Percentiles rank a stretch among this genome's conserved stretches.
Evolutionary conservation across 1,140 invertebrate species (phyloP).

Genomic region (Aphaenogaster floridana): DNA sequence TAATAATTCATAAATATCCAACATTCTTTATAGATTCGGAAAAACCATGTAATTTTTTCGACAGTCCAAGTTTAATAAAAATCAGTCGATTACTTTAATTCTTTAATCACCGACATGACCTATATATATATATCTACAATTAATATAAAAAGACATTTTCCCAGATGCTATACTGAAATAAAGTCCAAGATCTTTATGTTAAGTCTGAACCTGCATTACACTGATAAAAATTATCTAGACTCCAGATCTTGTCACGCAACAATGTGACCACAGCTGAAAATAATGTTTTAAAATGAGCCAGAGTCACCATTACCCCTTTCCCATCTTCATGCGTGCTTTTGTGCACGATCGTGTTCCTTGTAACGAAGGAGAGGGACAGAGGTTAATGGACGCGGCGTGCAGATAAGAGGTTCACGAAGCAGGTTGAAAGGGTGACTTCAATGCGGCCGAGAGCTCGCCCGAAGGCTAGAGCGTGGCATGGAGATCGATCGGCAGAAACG

Average conservation of each 20-base stretch:
- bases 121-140: background rate
- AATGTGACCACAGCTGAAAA: background rate
- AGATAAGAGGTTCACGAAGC: constrained; percentile 63
- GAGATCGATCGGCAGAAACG: constrained; percentile 53
- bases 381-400: constrained; percentile 60
- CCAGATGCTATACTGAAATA: background rate
- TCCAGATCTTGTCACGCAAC: constrained; percentile 26
- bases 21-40: background rate
- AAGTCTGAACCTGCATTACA: background rate
- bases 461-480: constrained; percentile 24
- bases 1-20: constrained; percentile 8
- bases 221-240: constrained; percentile 11
- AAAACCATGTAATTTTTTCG: background rate
- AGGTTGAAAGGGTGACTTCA: constrained; percentile 59
- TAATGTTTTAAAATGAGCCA: constrained; percentile 16
- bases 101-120: background rate
- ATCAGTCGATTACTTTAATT: background rate
- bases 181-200: background rate
- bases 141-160: background rate
- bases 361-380: constrained; percentile 59
- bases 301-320: constrained; percentile 33
- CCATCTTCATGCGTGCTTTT: constrained; percentile 45
- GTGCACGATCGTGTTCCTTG: constrained; percentile 39
- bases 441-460: constrained; percentile 49
- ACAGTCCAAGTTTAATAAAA: background rate